Evolutionary conservation across 2,888 invertebrate species (phyloP).

Genomic region (Cephalotes varians): DNA sequence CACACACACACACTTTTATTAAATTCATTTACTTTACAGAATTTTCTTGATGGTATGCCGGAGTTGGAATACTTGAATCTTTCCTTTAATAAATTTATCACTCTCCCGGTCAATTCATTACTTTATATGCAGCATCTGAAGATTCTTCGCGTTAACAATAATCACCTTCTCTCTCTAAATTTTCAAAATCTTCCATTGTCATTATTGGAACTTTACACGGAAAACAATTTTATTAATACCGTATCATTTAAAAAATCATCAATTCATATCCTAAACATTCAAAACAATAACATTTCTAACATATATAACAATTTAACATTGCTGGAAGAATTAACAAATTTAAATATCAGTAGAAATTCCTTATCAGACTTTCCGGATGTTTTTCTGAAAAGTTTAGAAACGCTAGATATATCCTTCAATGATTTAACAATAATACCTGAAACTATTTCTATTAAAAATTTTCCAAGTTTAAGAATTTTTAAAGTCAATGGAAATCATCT

Average conservation of each 20-base stretch:
- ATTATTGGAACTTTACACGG: slow-evolving; percentile 72
- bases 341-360: slow-evolving; percentile 79
- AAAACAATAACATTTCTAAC: slow-evolving; percentile 73
- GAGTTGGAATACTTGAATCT: slow-evolving; percentile 84
- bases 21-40: slow-evolving; percentile 8
- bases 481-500: slow-evolving; percentile 87
- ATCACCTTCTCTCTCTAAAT: slow-evolving; percentile 72
- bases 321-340: slow-evolving; percentile 64
- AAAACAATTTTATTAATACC: slow-evolving; percentile 73
- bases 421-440: slow-evolving; percentile 86
- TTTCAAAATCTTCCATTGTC: slow-evolving; percentile 72
- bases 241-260: slow-evolving; percentile 64
- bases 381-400: slow-evolving; percentile 85
- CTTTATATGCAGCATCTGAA: slow-evolving; percentile 64
- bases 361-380: slow-evolving; percentile 86
- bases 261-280: slow-evolving; percentile 73
- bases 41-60: slow-evolving; percentile 85
- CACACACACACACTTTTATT: too few species aligned
- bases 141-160: slow-evolving; percentile 73
- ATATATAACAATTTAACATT: slow-evolving; percentile 60
- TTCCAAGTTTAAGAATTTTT: slow-evolving; percentile 87
- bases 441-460: slow-evolving; percentile 84
- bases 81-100: slow-evolving; percentile 77
- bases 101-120: slow-evolving; percentile 61
- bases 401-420: slow-evolving; percentile 87